Percentiles rank a stretch among this genome's conserved stretches.
These are phyloP conservation scores for Pogoniulus pusillus DNA, from an alignment of 2,797 vertebrate species.

Conservation along the genomic window DNA sequence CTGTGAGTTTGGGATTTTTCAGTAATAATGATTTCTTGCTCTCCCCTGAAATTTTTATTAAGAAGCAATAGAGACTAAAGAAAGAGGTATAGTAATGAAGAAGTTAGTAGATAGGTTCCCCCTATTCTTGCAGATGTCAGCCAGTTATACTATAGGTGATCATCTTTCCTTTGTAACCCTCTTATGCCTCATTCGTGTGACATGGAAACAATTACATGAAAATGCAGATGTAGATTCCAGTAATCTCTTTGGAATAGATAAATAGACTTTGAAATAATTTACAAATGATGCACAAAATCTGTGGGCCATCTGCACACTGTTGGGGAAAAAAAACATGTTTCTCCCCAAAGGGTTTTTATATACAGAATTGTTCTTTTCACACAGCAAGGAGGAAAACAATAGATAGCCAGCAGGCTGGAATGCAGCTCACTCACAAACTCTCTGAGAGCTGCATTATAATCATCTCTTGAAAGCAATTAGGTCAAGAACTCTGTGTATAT, in stretches of 20 bases:
- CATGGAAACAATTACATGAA: constrained; percentile 90
- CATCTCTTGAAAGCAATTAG: constrained; percentile 18
- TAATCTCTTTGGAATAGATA: constrained; percentile 89
- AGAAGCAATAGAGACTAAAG: not conserved
- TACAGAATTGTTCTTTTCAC: constrained; percentile 67
- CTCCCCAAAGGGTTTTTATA: constrained; percentile 70
- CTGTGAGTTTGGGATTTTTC: not conserved
- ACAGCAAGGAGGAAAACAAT: constrained; percentile 48
- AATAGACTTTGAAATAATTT: constrained; percentile 91
- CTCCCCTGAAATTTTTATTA: not conserved
- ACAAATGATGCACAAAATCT: constrained; percentile 90
- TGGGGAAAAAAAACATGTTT: constrained; percentile 75
- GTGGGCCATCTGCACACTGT: constrained; percentile 84
- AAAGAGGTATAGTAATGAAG: not conserved
- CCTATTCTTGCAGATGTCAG: constrained; percentile 53
- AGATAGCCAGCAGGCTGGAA: constrained; percentile 25
- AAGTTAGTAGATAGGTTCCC: constrained; percentile 12
- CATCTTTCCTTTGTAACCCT: constrained; percentile 66
- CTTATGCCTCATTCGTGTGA: constrained; percentile 74
- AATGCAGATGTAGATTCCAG: constrained; percentile 89
- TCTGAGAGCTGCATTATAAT: not conserved
- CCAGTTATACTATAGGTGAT: constrained; percentile 69
- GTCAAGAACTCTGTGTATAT: not conserved
- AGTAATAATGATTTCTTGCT: not conserved
- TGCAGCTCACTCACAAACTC: constrained; percentile 16